Evolutionary conservation across 2,888 invertebrate species (phyloP).

Genomic region (Harpalus rufipes): DNA sequence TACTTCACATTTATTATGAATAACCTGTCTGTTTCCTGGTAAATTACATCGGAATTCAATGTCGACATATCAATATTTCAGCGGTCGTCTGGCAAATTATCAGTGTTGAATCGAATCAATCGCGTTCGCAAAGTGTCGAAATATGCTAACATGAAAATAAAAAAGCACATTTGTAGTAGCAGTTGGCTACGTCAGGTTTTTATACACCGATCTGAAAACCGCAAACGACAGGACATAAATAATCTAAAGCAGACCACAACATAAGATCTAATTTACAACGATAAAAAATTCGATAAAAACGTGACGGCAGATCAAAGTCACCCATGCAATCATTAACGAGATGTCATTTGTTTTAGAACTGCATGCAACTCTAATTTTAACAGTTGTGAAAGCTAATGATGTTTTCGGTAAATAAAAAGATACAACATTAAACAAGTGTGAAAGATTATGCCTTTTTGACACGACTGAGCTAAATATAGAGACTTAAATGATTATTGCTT

Average conservation of each 20-base stretch:
- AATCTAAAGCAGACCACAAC: conserved; percentile 51
- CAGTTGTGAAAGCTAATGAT: background rate
- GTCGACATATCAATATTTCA: conserved; percentile 37
- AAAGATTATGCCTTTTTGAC: background rate
- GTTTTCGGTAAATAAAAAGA: background rate
- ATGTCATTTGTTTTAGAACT: conserved; percentile 4
- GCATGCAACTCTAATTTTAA: conserved; percentile 2
- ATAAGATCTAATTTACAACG: conserved; percentile 52
- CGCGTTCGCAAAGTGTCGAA: conserved; percentile 20
- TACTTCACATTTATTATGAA: conserved; percentile 31
- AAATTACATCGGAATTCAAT: conserved; percentile 36
- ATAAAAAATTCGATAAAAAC: conserved; percentile 48
- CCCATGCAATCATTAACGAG: background rate
- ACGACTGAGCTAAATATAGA: background rate
- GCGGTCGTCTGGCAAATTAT: conserved; percentile 16
- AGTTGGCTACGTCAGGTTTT: conserved; percentile 47
- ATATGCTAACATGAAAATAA: conserved; percentile 38
- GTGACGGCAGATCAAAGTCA: conserved; percentile 24
- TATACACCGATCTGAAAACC: conserved; percentile 44
- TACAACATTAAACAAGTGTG: background rate
- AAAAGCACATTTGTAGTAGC: conserved; percentile 37
- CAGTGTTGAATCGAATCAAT: background rate
- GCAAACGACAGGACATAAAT: conserved; percentile 55
- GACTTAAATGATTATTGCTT: background rate
- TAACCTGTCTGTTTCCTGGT: conserved; percentile 1